These are phyloP conservation scores for Incurvaria masculella DNA, from an alignment of 2,888 invertebrate species.

Conservation along the genomic window DNA sequence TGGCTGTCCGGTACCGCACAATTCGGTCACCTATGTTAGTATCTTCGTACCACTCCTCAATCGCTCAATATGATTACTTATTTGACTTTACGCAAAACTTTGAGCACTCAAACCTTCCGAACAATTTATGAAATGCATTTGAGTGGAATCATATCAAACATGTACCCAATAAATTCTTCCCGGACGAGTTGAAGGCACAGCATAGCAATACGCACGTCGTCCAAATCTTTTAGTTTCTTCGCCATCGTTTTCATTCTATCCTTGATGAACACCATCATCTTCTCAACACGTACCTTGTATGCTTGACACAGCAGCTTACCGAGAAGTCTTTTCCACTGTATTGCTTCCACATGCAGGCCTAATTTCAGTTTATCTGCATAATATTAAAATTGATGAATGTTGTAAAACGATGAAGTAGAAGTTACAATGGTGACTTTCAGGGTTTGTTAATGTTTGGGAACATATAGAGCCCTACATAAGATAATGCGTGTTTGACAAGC, in stretches of 20 bases:
- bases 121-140: too few species aligned
- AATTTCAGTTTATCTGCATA: conserved; percentile 60
- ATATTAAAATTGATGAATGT: conserved; percentile 5
- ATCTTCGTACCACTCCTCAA: too few species aligned
- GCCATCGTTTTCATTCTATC: conserved; percentile 67
- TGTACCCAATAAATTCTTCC: conserved; percentile 67
- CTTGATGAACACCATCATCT: conserved; percentile 72
- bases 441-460: neutral
- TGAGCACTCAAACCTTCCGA: too few species aligned
- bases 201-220: conserved; percentile 80
- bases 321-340: conserved; percentile 73
- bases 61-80: too few species aligned
- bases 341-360: conserved; percentile 68
- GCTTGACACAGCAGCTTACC: conserved; percentile 66
- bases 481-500: neutral
- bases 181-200: conserved; percentile 70
- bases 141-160: too few species aligned
- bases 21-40: too few species aligned
- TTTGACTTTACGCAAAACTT: too few species aligned
- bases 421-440: neutral
- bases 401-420: neutral
- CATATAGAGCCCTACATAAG: too few species aligned
- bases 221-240: conserved; percentile 71
- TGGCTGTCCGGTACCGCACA: too few species aligned
- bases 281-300: conserved; percentile 67